Evolutionary conservation across 2,113 vertebrate genomes (phyloP).

Genomic region (Rhodinocichla rosea): DNA sequence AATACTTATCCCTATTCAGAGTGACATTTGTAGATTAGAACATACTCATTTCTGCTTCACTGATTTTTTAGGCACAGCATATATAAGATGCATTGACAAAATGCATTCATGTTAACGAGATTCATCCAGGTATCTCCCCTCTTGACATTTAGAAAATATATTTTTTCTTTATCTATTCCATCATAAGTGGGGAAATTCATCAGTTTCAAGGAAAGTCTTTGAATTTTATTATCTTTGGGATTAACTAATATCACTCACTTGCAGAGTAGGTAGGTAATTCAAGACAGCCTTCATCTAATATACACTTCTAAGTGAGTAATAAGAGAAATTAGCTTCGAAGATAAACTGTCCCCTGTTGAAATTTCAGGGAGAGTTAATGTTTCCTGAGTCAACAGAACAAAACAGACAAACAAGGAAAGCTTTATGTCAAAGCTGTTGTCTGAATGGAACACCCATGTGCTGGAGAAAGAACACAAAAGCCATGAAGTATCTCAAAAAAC

Average conservation of each 20-base stretch:
- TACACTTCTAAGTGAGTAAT: neutral
- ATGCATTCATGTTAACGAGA: neutral
- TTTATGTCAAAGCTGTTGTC: neutral
- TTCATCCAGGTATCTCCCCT: neutral
- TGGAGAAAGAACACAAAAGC: neutral
- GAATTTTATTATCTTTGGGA: neutral
- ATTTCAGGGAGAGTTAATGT: slow-evolving; percentile 24
- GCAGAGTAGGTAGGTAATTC: neutral
- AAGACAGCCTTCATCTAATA: slow-evolving; percentile 1
- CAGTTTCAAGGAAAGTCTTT: neutral
- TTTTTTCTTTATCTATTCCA: neutral
- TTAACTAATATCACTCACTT: neutral
- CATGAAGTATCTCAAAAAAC: neutral
- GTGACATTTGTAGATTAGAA: neutral
- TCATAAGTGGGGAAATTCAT: neutral
- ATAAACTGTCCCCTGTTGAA: slow-evolving; percentile 42
- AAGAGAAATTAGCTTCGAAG: neutral
- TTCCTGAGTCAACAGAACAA: neutral
- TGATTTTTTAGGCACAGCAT: neutral
- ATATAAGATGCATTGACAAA: neutral
- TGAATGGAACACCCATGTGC: neutral
- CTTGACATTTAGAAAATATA: neutral
- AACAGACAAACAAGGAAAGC: neutral
- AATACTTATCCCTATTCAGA: neutral
- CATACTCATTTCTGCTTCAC: neutral